Evolutionary conservation across 2,888 invertebrate genomes (phyloP).

Genomic region (Cylloceria caligata): DNA sequence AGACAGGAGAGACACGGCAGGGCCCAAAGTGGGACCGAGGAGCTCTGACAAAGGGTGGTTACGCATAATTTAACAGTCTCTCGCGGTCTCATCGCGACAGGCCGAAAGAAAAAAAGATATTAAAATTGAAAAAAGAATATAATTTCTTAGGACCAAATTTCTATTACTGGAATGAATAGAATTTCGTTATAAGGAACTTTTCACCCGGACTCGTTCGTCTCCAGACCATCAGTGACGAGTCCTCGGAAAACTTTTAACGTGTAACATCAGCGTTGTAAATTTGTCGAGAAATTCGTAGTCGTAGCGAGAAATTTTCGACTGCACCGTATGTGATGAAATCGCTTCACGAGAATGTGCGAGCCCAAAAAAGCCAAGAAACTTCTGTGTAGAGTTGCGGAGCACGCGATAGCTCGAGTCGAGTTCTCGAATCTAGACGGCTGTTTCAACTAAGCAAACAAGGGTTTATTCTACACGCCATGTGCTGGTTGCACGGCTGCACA

Average conservation of each 20-base stretch:
- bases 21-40: slow-evolving; percentile 30
- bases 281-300: slow-evolving; percentile 14
- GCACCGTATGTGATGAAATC: slow-evolving; percentile 11
- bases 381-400: not conserved
- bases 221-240: slow-evolving; percentile 24
- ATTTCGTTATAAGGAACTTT: slow-evolving; percentile 20
- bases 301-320: slow-evolving; percentile 33
- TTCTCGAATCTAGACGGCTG: slow-evolving; percentile 35
- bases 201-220: not conserved
- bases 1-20: slow-evolving; percentile 54
- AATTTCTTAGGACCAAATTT: slow-evolving; percentile 17
- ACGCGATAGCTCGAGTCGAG: slow-evolving; percentile 28
- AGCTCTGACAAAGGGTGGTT: slow-evolving; percentile 61
- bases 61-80: slow-evolving; percentile 63
- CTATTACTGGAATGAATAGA: slow-evolving; percentile 39
- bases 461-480: slow-evolving; percentile 40
- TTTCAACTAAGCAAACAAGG: slow-evolving; percentile 45
- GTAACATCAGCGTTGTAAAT: slow-evolving; percentile 1
- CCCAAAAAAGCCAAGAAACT: slow-evolving; percentile 29
- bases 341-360: slow-evolving; percentile 13
- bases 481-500: slow-evolving; percentile 10
- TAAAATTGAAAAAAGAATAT: not conserved
- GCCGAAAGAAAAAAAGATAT: slow-evolving; percentile 12
- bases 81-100: slow-evolving; percentile 44
- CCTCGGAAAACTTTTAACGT: slow-evolving; percentile 4